Evolutionary conservation across 2,888 invertebrate species (phyloP).

Genomic region (Taphrorychus bicolor): DNA sequence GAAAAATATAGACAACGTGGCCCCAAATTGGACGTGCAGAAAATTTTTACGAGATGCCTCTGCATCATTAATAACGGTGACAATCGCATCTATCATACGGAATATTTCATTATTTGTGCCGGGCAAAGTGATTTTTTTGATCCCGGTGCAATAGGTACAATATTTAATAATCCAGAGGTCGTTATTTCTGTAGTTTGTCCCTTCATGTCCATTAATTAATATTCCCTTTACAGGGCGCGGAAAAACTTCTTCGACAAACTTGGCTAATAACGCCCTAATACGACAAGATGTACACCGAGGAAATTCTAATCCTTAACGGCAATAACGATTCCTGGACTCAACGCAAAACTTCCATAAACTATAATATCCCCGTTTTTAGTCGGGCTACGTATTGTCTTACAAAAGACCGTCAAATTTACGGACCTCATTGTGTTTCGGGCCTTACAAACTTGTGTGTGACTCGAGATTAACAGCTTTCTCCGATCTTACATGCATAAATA

Average conservation of each 20-base stretch:
- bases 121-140: not conserved
- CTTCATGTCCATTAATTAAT: not conserved
- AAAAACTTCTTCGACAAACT: not conserved
- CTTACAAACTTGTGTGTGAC: slow-evolving; percentile 41
- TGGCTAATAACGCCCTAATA: slow-evolving; percentile 9
- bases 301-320: slow-evolving; percentile 38
- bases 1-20: not conserved
- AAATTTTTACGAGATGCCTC: not conserved
- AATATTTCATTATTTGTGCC: not conserved
- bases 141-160: not conserved
- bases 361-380: slow-evolving; percentile 40
- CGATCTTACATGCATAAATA: slow-evolving; percentile 42
- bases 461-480: slow-evolving; percentile 40
- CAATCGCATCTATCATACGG: not conserved
- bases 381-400: slow-evolving; percentile 34
- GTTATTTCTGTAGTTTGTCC: not conserved
- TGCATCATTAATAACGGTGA: slow-evolving; percentile 3
- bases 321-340: slow-evolving; percentile 35
- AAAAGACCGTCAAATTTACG: slow-evolving; percentile 41
- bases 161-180: not conserved
- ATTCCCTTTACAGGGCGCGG: not conserved
- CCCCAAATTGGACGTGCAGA: not conserved
- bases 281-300: slow-evolving; percentile 15
- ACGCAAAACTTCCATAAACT: slow-evolving; percentile 39
- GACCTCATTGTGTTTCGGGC: slow-evolving; percentile 39